Percentiles rank a stretch among this genome's conserved stretches.
Evolutionary conservation across 2,888 invertebrate species (phyloP).

Genomic region (Rhamnusium bicolor): DNA sequence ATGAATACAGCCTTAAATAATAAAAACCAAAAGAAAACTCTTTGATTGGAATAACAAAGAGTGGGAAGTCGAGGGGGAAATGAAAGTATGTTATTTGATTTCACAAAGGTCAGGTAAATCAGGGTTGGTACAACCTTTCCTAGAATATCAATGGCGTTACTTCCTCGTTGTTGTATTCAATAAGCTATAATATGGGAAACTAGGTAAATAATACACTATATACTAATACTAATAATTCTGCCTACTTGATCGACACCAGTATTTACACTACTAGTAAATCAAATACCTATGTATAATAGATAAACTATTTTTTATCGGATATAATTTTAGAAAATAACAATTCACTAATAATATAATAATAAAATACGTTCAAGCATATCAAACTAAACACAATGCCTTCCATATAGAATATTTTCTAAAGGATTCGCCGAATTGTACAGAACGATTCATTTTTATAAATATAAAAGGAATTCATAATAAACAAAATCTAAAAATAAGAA

Average conservation of each 20-base stretch:
- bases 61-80: too few species aligned
- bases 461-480: conserved; percentile 30
- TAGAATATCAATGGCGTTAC: conserved; percentile 8
- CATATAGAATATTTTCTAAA: not conserved
- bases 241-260: too few species aligned
- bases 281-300: too few species aligned
- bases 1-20: too few species aligned
- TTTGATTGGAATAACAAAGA: too few species aligned
- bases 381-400: not conserved
- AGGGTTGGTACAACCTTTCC: conserved; percentile 15
- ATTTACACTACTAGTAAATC: too few species aligned
- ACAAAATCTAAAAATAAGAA: conserved; percentile 45
- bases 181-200: not conserved
- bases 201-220: not conserved
- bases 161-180: conserved; percentile 9
- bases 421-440: not conserved
- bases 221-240: too few species aligned
- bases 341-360: too few species aligned
- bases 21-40: too few species aligned
- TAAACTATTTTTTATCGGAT: too few species aligned
- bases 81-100: not conserved
- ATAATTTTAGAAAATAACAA: too few species aligned
- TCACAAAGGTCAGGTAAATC: not conserved
- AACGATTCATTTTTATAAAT: not conserved
- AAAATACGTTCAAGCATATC: too few species aligned